Evolutionary conservation across 2,888 invertebrate species (phyloP).

Genomic region (Hemicrepidius hirtus): DNA sequence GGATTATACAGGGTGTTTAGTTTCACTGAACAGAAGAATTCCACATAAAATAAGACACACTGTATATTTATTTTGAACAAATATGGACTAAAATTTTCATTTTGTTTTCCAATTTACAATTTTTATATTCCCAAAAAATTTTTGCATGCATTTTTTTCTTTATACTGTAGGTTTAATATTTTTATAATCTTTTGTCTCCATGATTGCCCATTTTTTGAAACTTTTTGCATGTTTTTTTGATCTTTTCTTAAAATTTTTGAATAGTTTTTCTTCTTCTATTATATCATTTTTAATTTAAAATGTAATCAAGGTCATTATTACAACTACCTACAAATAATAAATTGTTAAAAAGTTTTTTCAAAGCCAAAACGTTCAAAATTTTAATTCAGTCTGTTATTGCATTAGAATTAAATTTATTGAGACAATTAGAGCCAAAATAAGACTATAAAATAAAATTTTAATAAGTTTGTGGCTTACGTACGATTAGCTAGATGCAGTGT

Average conservation of each 20-base stretch:
- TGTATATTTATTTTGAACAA: neutral
- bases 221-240: slow-evolving; percentile 39
- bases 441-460: neutral
- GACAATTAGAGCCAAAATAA: neutral
- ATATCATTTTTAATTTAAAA: too few relatives aligned
- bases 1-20: too few relatives aligned
- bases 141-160: slow-evolving; percentile 34
- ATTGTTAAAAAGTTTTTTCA: too few relatives aligned
- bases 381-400: too few relatives aligned
- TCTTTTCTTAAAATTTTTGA: neutral
- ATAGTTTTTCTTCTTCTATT: too few relatives aligned
- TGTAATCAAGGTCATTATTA: too few relatives aligned
- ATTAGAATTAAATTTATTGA: too few relatives aligned
- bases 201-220: slow-evolving; percentile 25
- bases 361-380: too few relatives aligned
- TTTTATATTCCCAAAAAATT: slow-evolving; percentile 20
- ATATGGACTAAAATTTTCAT: slow-evolving; percentile 36
- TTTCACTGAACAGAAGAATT: too few relatives aligned
- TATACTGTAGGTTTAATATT: slow-evolving; percentile 31
- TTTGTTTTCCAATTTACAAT: slow-evolving; percentile 38
- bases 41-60: too few relatives aligned
- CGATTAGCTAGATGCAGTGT: slow-evolving; percentile 63
- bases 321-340: too few relatives aligned
- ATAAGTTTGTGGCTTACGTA: slow-evolving; percentile 26
- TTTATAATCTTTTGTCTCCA: slow-evolving; percentile 1